phyloP scores from a whole-genome alignment of 2,888 invertebrate genomes.

The Acrobasis repandana region DNA sequence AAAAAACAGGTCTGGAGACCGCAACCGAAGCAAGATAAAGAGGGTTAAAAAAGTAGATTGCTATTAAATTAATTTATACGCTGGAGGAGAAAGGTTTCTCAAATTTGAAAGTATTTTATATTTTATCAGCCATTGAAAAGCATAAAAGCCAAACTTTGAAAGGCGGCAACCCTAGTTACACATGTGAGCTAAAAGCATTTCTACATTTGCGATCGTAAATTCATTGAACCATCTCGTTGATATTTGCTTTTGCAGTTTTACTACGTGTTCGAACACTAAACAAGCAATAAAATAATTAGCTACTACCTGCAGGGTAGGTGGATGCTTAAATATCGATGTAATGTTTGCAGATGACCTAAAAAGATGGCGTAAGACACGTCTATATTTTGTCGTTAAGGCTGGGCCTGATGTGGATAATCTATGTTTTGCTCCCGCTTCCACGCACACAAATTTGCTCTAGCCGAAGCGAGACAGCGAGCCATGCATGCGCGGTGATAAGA shows the following conservation, averaged over 20 bases:
- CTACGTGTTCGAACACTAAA: neutral
- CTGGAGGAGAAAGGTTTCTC: no score
- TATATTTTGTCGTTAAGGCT: neutral
- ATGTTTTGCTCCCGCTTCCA: no score
- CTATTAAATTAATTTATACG: no score
- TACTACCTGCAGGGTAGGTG: neutral
- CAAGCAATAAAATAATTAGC: neutral
- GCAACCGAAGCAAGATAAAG: no score
- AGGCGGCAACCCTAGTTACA: neutral
- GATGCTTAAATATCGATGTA: neutral
- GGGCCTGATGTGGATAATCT: no score
- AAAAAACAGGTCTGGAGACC: no score
- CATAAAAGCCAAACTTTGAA: neutral
- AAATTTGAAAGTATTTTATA: no score
- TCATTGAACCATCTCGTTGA: conserved; percentile 44
- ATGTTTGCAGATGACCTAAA: neutral
- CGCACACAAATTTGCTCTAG: no score
- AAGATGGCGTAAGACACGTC: neutral
- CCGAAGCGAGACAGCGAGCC: no score
- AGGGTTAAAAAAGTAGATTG: no score
- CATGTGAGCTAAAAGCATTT: conserved; percentile 19
- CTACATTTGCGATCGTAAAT: conserved; percentile 46
- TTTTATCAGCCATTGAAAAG: no score
- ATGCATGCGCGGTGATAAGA: no score
- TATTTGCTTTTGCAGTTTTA: conserved; percentile 29